Evolutionary conservation across 2,113 vertebrate species (phyloP).

Genomic region (Hippocampus mohnikei): DNA sequence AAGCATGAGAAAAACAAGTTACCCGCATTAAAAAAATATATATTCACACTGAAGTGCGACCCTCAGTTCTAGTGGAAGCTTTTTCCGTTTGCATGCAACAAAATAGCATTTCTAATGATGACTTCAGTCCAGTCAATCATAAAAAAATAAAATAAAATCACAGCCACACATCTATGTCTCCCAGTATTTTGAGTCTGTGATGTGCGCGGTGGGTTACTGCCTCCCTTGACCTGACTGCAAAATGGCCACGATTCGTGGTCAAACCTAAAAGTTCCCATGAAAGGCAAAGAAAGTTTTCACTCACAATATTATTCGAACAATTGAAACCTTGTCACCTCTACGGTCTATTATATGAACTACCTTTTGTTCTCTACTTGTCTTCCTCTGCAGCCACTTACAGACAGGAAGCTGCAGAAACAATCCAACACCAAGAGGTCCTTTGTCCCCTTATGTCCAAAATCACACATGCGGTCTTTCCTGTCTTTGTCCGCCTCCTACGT

Average conservation of each 20-base stretch:
- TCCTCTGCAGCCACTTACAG: slow-evolving; percentile 7
- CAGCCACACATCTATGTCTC: too few species aligned
- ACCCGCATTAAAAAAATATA: too few species aligned
- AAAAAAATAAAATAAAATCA: too few species aligned
- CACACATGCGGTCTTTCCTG: slow-evolving; percentile 44
- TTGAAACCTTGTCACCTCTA: neutral
- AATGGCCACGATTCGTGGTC: neutral
- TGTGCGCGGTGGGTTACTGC: too few species aligned
- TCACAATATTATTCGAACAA: neutral
- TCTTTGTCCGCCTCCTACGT: slow-evolving; percentile 58
- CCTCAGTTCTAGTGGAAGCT: too few species aligned
- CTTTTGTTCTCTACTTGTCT: neutral
- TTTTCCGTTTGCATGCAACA: too few species aligned
- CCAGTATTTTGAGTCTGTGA: too few species aligned
- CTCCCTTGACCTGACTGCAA: neutral
- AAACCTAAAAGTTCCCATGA: neutral
- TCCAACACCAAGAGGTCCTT: slow-evolving; percentile 48
- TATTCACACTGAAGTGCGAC: too few species aligned
- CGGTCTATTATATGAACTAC: neutral
- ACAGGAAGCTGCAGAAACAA: slow-evolving; percentile 47
- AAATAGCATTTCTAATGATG: too few species aligned
- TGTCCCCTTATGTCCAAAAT: slow-evolving; percentile 43
- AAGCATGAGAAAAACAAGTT: too few species aligned
- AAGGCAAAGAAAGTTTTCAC: too few species aligned
- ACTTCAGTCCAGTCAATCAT: too few species aligned